phyloP scores from a whole-genome alignment of 1,140 invertebrate species.

The Conus betulinus region DNA sequence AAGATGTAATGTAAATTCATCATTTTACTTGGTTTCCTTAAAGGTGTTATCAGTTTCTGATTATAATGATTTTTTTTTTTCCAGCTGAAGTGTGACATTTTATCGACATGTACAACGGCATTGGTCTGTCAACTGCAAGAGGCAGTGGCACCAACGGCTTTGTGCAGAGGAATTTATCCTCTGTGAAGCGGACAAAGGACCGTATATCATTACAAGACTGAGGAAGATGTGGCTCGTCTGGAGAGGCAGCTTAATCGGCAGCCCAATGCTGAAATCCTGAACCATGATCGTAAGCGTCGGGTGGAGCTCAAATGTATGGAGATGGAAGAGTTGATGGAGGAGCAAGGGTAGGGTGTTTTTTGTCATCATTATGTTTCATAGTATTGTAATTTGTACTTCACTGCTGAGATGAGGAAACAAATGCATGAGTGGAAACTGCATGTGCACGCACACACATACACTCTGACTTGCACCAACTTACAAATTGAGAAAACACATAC shows the following conservation, averaged over 20 bases:
- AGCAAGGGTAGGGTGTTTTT: conserved; percentile 86
- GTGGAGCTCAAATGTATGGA: conserved; percentile 98
- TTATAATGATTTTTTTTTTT: no score
- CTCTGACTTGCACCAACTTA: no score
- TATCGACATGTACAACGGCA: conserved; percentile 96
- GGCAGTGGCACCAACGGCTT: conserved; percentile 99
- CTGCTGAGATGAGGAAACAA: no score
- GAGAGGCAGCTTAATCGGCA: conserved; percentile 85
- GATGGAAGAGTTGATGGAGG: conserved; percentile 93
- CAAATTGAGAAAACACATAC: no score
- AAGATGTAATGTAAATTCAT: no score
- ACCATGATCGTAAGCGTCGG: conserved; percentile 96
- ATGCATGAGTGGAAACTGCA: no score
- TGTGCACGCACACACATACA: no score
- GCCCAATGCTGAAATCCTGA: conserved; percentile 96
- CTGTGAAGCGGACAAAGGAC: conserved; percentile 88
- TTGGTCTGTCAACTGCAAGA: conserved; percentile 94
- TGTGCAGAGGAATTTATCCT: conserved; percentile 96
- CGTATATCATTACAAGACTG: conserved; percentile 90
- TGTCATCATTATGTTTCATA: no score
- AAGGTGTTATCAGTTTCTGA: no score
- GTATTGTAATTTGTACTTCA: no score
- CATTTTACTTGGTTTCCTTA: no score
- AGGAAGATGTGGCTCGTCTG: conserved; percentile 90
- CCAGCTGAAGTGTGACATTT: no score